Conservation (phyloP, 2,797 vertebrate genomes). For the Protonibea diacanthus region DNA sequence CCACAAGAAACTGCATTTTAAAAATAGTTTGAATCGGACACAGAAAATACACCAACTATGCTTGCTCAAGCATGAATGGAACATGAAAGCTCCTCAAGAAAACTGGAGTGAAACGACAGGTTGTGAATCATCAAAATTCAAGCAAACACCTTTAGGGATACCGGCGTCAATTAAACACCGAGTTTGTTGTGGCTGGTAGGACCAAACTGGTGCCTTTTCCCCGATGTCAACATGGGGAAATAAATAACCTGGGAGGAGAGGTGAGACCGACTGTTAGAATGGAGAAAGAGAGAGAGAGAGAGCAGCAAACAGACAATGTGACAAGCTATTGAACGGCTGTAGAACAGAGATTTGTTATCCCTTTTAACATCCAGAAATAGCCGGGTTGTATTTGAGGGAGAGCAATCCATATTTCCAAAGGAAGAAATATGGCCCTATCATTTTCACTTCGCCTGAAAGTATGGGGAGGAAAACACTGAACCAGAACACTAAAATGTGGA, state of each 20-base stretch:
- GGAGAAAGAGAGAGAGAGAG: not conserved
- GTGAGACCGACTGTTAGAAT: not conserved
- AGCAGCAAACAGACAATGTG: constrained; percentile 44
- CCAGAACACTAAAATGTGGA: not conserved
- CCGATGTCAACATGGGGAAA: constrained; percentile 11
- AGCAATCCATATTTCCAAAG: constrained; percentile 45
- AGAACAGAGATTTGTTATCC: constrained; percentile 54
- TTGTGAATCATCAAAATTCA: constrained; percentile 4
- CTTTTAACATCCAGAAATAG: constrained; percentile 56
- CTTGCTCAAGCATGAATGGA: constrained; percentile 23
- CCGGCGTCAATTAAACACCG: not conserved
- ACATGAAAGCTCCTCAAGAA: constrained; percentile 9
- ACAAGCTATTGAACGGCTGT: constrained; percentile 51
- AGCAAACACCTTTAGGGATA: constrained; percentile 6
- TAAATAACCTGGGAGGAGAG: constrained; percentile 26
- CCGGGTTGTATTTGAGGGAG: constrained; percentile 37
- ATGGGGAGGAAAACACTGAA: not conserved
- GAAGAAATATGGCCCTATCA: constrained; percentile 17
- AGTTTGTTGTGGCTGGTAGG: not conserved
- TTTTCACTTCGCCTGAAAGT: constrained; percentile 22
- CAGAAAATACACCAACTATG: constrained; percentile 6
- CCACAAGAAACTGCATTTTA: constrained; percentile 13
- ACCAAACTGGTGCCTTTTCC: not conserved
- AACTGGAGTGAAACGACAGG: not conserved
- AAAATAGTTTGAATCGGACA: constrained; percentile 1